phyloP scores from a whole-genome alignment of 2,888 invertebrate genomes.

The Erebia aethiops region DNA sequence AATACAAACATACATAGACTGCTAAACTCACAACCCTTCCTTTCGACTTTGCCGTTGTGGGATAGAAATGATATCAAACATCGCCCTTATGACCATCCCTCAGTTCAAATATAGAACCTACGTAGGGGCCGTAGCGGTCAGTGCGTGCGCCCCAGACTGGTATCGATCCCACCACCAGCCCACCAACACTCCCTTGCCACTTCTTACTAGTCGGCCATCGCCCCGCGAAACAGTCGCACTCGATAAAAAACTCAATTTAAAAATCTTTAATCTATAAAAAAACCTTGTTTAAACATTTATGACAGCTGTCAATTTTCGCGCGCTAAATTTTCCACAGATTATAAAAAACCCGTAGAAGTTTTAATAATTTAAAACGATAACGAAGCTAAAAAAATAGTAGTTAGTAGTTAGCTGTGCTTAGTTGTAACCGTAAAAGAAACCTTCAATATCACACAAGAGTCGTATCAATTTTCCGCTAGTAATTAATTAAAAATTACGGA shows the following conservation, averaged over 20 bases:
- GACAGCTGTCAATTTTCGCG: constrained; percentile 39
- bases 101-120: constrained; percentile 64
- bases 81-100: constrained; percentile 44
- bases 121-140: constrained; percentile 63
- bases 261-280: constrained; percentile 53
- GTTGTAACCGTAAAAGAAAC: background rate
- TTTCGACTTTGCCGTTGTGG: too few species aligned
- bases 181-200: constrained; percentile 74
- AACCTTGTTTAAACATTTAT: constrained; percentile 48
- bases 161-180: constrained; percentile 75
- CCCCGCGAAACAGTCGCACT: constrained; percentile 68
- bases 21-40: too few species aligned
- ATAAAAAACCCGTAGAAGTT: too few species aligned
- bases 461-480: too few species aligned
- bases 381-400: too few species aligned
- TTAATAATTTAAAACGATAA: too few species aligned
- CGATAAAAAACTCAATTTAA: constrained; percentile 47
- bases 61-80: background rate
- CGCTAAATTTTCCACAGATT: background rate
- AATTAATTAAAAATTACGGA: too few species aligned
- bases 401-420: too few species aligned
- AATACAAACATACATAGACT: too few species aligned
- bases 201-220: constrained; percentile 75
- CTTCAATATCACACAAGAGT: background rate
- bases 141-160: constrained; percentile 79